These are phyloP conservation scores for Megaceryle maxima DNA, from an alignment of 2,113 vertebrate genomes.

Conservation along the genomic window DNA sequence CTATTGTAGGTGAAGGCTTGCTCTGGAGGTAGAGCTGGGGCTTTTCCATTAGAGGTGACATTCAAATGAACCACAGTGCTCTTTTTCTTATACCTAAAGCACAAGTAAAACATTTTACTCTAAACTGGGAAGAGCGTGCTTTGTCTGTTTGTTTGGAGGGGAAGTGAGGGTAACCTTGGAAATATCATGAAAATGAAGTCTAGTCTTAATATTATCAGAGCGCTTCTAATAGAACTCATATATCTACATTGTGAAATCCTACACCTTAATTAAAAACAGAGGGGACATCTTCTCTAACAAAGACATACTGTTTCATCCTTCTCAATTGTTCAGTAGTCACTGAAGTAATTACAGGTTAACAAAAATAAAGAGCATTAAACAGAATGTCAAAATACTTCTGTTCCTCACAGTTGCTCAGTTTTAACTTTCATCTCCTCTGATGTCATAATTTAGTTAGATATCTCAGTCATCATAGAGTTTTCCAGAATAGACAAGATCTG, in stretches of 20 bases:
- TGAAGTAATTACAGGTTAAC: constrained; percentile 29
- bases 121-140: background rate
- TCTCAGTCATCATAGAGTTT: constrained; percentile 11
- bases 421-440: constrained; percentile 38
- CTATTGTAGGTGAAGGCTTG: background rate
- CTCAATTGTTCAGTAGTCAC: background rate
- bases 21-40: background rate
- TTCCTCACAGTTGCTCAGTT: background rate
- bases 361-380: constrained; percentile 43
- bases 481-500: background rate
- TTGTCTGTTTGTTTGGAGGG: constrained; percentile 9
- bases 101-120: background rate
- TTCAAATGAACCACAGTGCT: background rate
- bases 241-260: constrained; percentile 21
- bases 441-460: constrained; percentile 29
- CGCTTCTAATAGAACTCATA: background rate
- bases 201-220: constrained; percentile 17
- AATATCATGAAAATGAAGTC: background rate
- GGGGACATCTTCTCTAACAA: background rate
- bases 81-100: background rate
- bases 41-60: background rate
- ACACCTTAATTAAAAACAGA: constrained; percentile 27
- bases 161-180: background rate
- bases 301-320: background rate
- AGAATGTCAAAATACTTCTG: constrained; percentile 44